A percentile compares a stretch with the other conserved stretches of the same genome.
Evolutionary conservation across 2,888 invertebrate genomes (phyloP).

Genomic region (Steinernema hermaphroditum): DNA sequence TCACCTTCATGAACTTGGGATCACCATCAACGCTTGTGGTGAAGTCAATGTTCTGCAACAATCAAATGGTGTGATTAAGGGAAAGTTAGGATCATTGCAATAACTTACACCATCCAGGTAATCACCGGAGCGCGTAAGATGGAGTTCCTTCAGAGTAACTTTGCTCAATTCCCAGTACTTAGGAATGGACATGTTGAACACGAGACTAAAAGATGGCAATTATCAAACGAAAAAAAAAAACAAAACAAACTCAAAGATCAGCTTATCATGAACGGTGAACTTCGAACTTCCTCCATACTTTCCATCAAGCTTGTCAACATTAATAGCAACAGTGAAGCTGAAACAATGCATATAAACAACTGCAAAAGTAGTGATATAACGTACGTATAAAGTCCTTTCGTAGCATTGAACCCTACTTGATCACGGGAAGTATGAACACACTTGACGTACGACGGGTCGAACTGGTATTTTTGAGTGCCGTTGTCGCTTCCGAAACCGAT

Average conservation of each 20-base stretch:
- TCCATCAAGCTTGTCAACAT: neutral
- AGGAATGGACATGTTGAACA: constrained; percentile 40
- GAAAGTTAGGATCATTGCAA: neutral
- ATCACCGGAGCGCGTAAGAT: neutral
- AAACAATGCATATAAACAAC: neutral
- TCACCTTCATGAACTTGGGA: constrained; percentile 23
- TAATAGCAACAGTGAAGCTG: constrained; percentile 15
- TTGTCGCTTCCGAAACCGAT: constrained; percentile 28
- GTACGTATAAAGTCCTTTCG: neutral
- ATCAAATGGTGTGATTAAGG: neutral
- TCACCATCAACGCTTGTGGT: neutral
- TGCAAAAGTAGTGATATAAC: neutral
- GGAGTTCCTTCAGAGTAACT: constrained; percentile 33
- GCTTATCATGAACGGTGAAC: neutral
- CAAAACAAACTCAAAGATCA: constrained; percentile 1
- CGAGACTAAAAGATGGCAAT: constrained; percentile 36
- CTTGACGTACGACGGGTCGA: neutral
- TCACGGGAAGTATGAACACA: neutral
- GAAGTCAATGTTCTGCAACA: neutral
- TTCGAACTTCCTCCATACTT: neutral
- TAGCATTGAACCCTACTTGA: neutral
- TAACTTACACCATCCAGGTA: constrained; percentile 3
- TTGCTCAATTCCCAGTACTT: constrained; percentile 46
- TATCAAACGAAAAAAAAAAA: neutral
- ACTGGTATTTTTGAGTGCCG: constrained; percentile 8